Evolutionary conservation across 2,888 invertebrate species (phyloP).

Genomic region (Lymantria dispar): DNA sequence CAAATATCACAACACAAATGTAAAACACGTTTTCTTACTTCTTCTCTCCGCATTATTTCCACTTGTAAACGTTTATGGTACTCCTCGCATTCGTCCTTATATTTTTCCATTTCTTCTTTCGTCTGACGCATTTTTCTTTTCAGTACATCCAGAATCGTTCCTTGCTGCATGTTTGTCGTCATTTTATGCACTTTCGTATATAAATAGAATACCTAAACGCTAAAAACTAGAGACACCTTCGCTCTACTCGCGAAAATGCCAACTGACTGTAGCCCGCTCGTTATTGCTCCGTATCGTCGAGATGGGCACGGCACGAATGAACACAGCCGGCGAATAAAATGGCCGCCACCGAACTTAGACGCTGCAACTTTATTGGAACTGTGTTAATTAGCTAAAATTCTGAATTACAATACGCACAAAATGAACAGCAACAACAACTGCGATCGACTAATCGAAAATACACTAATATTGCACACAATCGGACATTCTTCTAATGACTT

Average conservation of each 20-base stretch:
- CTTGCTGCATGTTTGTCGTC: constrained; percentile 95
- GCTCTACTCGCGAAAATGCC: constrained; percentile 80
- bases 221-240: constrained; percentile 78
- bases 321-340: constrained; percentile 80
- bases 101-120: constrained; percentile 99
- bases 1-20: constrained; percentile 63
- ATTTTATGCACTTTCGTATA: constrained; percentile 82
- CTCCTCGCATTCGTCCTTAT: constrained; percentile 98
- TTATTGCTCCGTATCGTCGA: constrained; percentile 71
- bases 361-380: constrained; percentile 61
- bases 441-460: constrained; percentile 39
- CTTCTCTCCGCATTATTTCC: constrained; percentile 98
- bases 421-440: constrained; percentile 36
- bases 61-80: constrained; percentile 96
- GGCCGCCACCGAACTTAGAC: constrained; percentile 72
- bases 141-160: constrained; percentile 96
- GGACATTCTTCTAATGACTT: constrained; percentile 57
- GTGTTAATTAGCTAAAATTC: constrained; percentile 48
- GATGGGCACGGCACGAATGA: constrained; percentile 79
- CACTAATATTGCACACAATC: constrained; percentile 51
- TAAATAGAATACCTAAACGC: constrained; percentile 61
- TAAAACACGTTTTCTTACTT: constrained; percentile 89
- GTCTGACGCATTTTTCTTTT: constrained; percentile 99
- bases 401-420: constrained; percentile 28
- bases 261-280: constrained; percentile 76